Evolutionary conservation across 2,113 vertebrate genomes (phyloP).

Genomic region (Cavia aperea): DNA sequence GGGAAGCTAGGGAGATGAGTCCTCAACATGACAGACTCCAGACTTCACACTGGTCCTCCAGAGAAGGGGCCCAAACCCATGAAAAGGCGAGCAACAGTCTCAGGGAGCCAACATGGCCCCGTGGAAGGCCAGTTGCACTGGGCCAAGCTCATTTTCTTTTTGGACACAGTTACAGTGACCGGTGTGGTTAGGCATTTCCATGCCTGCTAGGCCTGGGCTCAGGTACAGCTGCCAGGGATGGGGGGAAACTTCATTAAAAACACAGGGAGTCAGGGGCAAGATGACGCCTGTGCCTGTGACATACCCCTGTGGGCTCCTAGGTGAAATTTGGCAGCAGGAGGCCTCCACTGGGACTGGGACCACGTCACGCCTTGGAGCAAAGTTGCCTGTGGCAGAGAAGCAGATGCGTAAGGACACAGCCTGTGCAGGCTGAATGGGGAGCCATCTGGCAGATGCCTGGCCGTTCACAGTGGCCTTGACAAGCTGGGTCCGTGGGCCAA

Average conservation of each 20-base stretch:
- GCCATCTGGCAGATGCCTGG: not conserved
- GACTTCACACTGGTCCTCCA: not conserved
- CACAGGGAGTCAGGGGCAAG: not conserved
- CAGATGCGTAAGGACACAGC: not conserved
- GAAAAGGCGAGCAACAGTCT: not conserved
- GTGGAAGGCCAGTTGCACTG: not conserved
- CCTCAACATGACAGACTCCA: not conserved
- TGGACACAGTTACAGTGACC: not conserved
- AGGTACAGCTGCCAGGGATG: not conserved
- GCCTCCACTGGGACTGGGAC: not conserved
- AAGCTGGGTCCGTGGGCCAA: not conserved
- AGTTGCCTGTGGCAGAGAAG: not conserved
- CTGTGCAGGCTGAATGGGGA: not conserved
- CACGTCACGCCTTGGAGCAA: not conserved
- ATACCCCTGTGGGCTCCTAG: no score
- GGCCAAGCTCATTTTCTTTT: not conserved
- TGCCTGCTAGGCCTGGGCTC: not conserved
- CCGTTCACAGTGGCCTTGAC: not conserved
- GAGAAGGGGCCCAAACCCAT: not conserved
- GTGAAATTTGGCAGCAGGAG: not conserved
- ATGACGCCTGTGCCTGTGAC: not conserved
- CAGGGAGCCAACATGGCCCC: not conserved
- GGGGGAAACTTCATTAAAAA: not conserved
- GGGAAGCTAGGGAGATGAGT: not conserved
- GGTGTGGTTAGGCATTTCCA: not conserved